phyloP scores from a whole-genome alignment of 2,888 invertebrate species.

The Ditula angustiorana region DNA sequence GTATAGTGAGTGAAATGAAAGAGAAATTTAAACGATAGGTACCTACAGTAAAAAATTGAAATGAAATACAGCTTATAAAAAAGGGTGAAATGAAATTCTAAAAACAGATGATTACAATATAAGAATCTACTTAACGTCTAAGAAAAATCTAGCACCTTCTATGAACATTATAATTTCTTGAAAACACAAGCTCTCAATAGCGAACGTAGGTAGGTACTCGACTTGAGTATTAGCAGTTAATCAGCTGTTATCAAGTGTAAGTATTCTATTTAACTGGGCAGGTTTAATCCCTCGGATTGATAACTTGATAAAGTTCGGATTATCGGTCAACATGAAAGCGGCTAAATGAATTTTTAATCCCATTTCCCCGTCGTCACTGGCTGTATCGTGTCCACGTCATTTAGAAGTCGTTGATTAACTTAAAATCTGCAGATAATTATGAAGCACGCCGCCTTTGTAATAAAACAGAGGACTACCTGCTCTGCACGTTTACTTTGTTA shows the following conservation, averaged over 20 bases:
- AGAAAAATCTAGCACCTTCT: background rate
- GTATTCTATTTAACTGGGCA: slow-evolving; percentile 78
- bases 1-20: no score
- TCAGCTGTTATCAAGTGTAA: slow-evolving; percentile 72
- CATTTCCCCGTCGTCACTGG: slow-evolving; percentile 70
- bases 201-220: slow-evolving; percentile 41
- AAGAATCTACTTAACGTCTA: background rate
- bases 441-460: slow-evolving; percentile 46
- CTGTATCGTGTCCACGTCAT: slow-evolving; percentile 69
- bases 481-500: slow-evolving; percentile 10
- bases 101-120: background rate
- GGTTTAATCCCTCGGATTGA: slow-evolving; percentile 81
- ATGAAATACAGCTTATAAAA: no score
- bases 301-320: slow-evolving; percentile 82
- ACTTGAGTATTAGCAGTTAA: slow-evolving; percentile 64
- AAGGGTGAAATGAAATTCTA: no score
- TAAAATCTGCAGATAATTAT: slow-evolving; percentile 49
- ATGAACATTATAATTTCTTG: slow-evolving; percentile 13
- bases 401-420: slow-evolving; percentile 57
- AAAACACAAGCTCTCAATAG: slow-evolving; percentile 27
- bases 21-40: no score
- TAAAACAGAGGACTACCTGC: slow-evolving; percentile 26
- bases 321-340: slow-evolving; percentile 83
- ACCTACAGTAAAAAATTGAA: no score
- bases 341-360: slow-evolving; percentile 84